Percentiles rank a stretch among this genome's conserved stretches.
Conservation (phyloP, 2,888 invertebrate genomes). For the Spisula solida region DNA sequence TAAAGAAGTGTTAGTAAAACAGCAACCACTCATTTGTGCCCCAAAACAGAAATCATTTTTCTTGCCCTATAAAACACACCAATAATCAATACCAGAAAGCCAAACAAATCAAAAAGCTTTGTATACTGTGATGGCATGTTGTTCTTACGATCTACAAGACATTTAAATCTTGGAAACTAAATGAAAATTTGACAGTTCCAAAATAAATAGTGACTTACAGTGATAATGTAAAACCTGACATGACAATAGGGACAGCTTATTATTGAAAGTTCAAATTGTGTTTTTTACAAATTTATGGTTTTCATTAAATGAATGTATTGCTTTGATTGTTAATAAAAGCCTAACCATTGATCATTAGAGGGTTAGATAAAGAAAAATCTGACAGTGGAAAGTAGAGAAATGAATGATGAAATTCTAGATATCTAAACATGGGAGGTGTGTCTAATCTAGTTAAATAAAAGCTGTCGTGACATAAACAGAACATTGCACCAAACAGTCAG, state of each 20-base stretch:
- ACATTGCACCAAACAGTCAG: too few relatives aligned
- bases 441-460: neutral
- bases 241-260: neutral
- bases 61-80: neutral
- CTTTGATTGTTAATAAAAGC: neutral
- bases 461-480: too few relatives aligned
- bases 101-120: too few relatives aligned
- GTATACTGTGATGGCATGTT: too few relatives aligned
- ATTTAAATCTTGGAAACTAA: too few relatives aligned
- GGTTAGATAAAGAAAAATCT: neutral
- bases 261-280: neutral
- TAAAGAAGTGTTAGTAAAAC: conserved; percentile 21
- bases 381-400: neutral
- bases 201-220: too few relatives aligned
- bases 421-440: neutral
- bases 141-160: too few relatives aligned
- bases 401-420: neutral
- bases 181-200: too few relatives aligned
- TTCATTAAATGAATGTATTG: neutral
- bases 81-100: neutral
- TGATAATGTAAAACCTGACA: neutral
- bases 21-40: neutral
- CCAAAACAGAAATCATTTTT: too few relatives aligned
- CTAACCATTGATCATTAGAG: neutral
- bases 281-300: neutral